phyloP scores from a whole-genome alignment of 1,140 invertebrate species.

The Bombus superbus region DNA sequence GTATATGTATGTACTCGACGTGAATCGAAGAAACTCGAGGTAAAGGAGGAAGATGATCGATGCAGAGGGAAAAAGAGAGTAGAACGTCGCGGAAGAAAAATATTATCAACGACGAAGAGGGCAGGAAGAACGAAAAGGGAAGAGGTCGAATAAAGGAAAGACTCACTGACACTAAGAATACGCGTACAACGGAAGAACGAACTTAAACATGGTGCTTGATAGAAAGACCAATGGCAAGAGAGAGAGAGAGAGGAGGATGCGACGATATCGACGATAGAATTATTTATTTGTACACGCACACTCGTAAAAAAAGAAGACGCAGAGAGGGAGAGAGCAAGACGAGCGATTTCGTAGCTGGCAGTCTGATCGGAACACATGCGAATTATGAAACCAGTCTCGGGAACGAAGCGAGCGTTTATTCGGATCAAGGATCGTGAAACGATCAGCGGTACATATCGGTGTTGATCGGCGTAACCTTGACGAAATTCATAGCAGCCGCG shows the following conservation, averaged over 20 bases:
- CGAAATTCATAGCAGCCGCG: constrained; percentile 20
- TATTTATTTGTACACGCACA: not conserved
- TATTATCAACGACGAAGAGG: too few relatives aligned
- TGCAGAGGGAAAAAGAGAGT: not conserved
- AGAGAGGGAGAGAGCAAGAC: constrained; percentile 1
- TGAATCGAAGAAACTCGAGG: too few relatives aligned
- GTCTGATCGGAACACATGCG: constrained; percentile 62
- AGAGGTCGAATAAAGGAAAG: too few relatives aligned
- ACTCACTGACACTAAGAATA: too few relatives aligned
- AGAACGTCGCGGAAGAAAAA: too few relatives aligned
- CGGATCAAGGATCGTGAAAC: constrained; percentile 70
- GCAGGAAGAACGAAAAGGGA: too few relatives aligned
- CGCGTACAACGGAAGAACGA: not conserved
- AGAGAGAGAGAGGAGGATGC: not conserved
- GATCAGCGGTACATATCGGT: constrained; percentile 34
- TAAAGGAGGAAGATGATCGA: not conserved
- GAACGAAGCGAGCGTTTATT: constrained; percentile 65
- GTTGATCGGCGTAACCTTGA: constrained; percentile 42
- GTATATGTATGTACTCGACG: too few relatives aligned
- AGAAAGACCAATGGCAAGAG: not conserved
- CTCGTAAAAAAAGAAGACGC: not conserved
- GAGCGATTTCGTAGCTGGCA: constrained; percentile 65
- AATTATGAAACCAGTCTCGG: constrained; percentile 63
- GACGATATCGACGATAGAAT: not conserved
- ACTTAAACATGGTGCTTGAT: not conserved